These are phyloP conservation scores for Pterocles orientalis DNA, from an alignment of 2,113 vertebrate genomes.

Conservation along the genomic window DNA sequence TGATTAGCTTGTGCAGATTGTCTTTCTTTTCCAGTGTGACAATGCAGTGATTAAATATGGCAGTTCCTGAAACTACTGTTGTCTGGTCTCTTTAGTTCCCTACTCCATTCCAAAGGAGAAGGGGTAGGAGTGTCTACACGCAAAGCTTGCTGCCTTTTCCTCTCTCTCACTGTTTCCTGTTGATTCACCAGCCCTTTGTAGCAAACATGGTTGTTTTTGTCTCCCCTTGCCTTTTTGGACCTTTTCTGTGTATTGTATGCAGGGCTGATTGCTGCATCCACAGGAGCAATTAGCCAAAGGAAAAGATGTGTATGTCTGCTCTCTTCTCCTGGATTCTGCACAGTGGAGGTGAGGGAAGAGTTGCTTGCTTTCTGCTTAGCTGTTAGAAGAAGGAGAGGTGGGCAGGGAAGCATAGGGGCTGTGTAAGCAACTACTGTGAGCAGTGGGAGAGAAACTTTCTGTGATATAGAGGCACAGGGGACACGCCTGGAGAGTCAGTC, in stretches of 20 bases:
- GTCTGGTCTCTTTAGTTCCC: background rate
- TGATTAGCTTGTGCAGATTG: background rate
- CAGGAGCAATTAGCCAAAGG: background rate
- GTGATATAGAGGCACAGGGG: background rate
- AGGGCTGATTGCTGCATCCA: background rate
- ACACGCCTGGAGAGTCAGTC: background rate
- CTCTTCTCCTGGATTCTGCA: background rate
- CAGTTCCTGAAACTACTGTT: background rate
- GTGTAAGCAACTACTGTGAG: background rate
- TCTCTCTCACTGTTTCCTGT: background rate
- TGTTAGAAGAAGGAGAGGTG: background rate
- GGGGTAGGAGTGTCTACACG: background rate
- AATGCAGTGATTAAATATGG: background rate
- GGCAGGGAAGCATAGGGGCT: background rate
- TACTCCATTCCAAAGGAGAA: background rate
- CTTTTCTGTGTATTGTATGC: background rate
- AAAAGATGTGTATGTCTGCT: background rate
- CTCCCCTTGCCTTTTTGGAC: background rate
- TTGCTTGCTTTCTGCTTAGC: background rate
- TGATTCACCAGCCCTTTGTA: background rate
- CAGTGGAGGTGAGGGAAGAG: background rate
- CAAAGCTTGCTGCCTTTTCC: background rate
- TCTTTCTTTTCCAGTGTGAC: background rate
- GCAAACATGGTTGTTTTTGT: background rate
- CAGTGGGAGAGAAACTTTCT: background rate